Conservation (phyloP, 2,888 invertebrate species). For the Nycteola revayana region DNA sequence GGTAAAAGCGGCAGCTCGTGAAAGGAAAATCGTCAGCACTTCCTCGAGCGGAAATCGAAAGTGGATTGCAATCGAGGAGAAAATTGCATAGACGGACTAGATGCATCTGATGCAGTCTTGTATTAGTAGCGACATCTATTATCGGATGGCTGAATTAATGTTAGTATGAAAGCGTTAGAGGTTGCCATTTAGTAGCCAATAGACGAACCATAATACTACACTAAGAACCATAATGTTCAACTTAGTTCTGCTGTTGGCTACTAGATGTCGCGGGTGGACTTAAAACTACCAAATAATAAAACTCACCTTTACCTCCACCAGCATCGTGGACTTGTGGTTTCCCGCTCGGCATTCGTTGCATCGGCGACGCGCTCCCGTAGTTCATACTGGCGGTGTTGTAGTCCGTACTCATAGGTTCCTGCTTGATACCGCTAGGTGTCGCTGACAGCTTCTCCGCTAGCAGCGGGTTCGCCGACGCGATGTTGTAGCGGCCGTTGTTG, state of each 20-base stretch:
- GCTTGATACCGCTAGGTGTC: slow-evolving; percentile 84
- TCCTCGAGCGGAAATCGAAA: slow-evolving; percentile 79
- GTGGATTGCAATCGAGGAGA: slow-evolving; percentile 65
- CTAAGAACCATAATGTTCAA: neutral
- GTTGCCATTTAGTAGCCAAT: slow-evolving; percentile 45
- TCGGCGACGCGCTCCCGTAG: slow-evolving; percentile 75
- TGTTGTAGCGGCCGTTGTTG: slow-evolving; percentile 86
- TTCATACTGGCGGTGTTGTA: slow-evolving; percentile 77
- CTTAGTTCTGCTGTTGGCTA: slow-evolving; percentile 7
- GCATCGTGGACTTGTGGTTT: slow-evolving; percentile 78
- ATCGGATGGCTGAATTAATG: slow-evolving; percentile 1
- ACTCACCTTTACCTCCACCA: slow-evolving; percentile 81
- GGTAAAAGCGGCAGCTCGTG: slow-evolving; percentile 69
- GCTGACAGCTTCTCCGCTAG: slow-evolving; percentile 92
- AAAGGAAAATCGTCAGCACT: slow-evolving; percentile 73
- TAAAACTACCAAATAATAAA: slow-evolving; percentile 31
- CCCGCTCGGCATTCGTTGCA: slow-evolving; percentile 78
- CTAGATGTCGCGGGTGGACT: slow-evolving; percentile 19
- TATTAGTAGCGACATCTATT: slow-evolving; percentile 49
- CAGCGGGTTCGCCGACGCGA: slow-evolving; percentile 93
- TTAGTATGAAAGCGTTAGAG: slow-evolving; percentile 6
- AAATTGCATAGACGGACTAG: slow-evolving; percentile 52
- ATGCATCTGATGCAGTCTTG: slow-evolving; percentile 16
- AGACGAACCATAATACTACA: slow-evolving; percentile 11
- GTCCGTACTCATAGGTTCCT: slow-evolving; percentile 75